A percentile compares a stretch with the other conserved stretches of the same genome.
phyloP scores from a whole-genome alignment of 2,888 invertebrate genomes.

The Sceliomorpha sp. region DNA sequence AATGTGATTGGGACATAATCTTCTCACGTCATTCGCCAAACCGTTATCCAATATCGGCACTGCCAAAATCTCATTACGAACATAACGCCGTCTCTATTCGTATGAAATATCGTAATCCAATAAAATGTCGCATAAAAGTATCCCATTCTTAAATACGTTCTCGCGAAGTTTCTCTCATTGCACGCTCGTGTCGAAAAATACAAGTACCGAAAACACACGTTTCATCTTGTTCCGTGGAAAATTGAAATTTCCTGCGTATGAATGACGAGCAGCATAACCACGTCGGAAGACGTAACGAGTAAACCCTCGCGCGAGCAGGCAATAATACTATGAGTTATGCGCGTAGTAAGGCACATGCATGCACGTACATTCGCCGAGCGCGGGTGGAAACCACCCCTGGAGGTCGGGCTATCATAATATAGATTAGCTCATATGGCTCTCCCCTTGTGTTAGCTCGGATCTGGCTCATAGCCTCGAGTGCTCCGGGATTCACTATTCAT shows the following conservation, averaged over 20 bases:
- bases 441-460: constrained; percentile 76
- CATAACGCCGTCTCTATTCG: too few relatives aligned
- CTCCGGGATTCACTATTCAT: constrained; percentile 80
- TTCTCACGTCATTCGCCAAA: too few relatives aligned
- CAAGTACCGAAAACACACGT: too few relatives aligned
- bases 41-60: too few relatives aligned
- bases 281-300: constrained; percentile 61
- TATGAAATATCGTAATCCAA: too few relatives aligned
- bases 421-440: constrained; percentile 79
- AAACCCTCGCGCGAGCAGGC: constrained; percentile 60
- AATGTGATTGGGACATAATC: too few relatives aligned
- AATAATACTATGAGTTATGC: constrained; percentile 60
- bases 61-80: too few relatives aligned
- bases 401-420: constrained; percentile 79
- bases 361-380: constrained; percentile 19
- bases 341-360: constrained; percentile 43
- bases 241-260: constrained; percentile 38
- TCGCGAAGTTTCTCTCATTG: too few relatives aligned
- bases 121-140: too few relatives aligned
- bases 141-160: too few relatives aligned
- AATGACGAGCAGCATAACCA: constrained; percentile 57
- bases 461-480: constrained; percentile 79
- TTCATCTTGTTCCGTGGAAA: too few relatives aligned
- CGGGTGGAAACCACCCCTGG: constrained; percentile 53
- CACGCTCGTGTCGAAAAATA: too few relatives aligned